These are phyloP conservation scores for Remorina albescens DNA, from an alignment of 2,797 vertebrate species.

Conservation along the genomic window DNA sequence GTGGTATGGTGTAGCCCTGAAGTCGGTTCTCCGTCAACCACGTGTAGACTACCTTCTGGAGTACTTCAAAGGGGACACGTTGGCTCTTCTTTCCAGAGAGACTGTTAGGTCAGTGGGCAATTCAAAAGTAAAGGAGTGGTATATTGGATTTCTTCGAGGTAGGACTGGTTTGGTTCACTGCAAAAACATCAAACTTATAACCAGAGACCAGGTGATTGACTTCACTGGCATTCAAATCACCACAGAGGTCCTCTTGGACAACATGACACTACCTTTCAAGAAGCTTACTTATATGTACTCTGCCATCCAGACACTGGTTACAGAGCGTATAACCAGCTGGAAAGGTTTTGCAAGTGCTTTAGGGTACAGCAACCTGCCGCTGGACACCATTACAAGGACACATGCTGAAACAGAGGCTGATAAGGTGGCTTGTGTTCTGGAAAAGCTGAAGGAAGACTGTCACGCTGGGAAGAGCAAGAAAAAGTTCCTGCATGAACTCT, in stretches of 20 bases:
- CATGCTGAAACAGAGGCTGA: conserved; percentile 88
- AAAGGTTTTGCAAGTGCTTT: conserved; percentile 89
- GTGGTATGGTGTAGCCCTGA: conserved; percentile 91
- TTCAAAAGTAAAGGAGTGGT: conserved; percentile 95
- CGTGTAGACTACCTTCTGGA: conserved; percentile 94
- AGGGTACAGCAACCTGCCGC: conserved; percentile 86
- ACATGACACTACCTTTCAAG: conserved; percentile 92
- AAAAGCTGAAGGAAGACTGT: conserved; percentile 97
- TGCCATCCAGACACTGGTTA: conserved; percentile 91
- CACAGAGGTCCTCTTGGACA: conserved; percentile 89
- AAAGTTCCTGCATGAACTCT: conserved; percentile 94
- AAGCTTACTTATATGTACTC: conserved; percentile 98
- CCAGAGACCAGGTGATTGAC: conserved; percentile 92
- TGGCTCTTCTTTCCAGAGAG: conserved; percentile 92
- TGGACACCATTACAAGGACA: conserved; percentile 84
- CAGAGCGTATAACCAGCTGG: conserved; percentile 91
- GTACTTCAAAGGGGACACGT: conserved; percentile 97
- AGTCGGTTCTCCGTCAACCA: conserved; percentile 92
- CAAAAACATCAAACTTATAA: conserved; percentile 94
- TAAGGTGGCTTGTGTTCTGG: conserved; percentile 91
- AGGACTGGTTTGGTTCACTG: conserved; percentile 93
- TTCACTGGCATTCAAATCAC: conserved; percentile 85
- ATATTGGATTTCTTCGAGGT: conserved; percentile 91
- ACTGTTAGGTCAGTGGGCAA: conserved; percentile 93
- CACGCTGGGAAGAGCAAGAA: conserved; percentile 88